Evolutionary conservation across 2,113 vertebrate genomes (phyloP), one percentile per base, ranked within the genome.

Genomic region (Poeciliopsis retropinna): DNA sequence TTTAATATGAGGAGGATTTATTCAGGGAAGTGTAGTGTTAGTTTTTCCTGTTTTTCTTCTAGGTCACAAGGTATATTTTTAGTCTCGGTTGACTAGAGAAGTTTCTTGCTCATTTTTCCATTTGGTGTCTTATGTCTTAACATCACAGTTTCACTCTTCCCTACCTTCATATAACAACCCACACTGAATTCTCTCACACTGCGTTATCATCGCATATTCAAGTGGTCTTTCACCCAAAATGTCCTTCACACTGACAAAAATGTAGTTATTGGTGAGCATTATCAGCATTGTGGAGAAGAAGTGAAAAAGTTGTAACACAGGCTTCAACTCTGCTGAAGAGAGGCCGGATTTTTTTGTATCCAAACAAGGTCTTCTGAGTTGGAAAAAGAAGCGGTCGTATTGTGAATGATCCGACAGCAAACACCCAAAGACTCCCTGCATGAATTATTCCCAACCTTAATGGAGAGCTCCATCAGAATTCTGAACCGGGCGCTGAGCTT

Each of bases 371-470:
- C 76, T 79, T 47, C 44, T 6, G 44, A 47, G 44, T 14, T 47
- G 44, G 31, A 60, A 72, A 77, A 64, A 74, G 69, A 32, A 6
- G 0, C 79, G 62, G 57, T 60, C 1, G 2, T 64, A 81, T 61
- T 7, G 17, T 68, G 77, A 89, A 81, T 63, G 73, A 78, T 69
- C 68, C 3, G 13, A 73, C 68, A 73, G 84, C 60, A 81, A 61
- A 82, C 78, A 75, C 61, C 74, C 69, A 75, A 78, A 87, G 70
- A 81, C 76, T 72, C 67, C 62, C 78, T 78, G 76, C 71, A 88
- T 90, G 87, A 91, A 88, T 89, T 87, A 89, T 91, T 90, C 84
- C 67, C 72, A 34, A 19, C 19, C 67, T 81, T 84, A 85, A 87
- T 72, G 62, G 64, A 79, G 60, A 76, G 73, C 61, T 44, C 30